These are phyloP conservation scores for Acrossocheilus wenchowensis DNA, from an alignment of 2,797 vertebrate genomes.

Conservation along the genomic window DNA sequence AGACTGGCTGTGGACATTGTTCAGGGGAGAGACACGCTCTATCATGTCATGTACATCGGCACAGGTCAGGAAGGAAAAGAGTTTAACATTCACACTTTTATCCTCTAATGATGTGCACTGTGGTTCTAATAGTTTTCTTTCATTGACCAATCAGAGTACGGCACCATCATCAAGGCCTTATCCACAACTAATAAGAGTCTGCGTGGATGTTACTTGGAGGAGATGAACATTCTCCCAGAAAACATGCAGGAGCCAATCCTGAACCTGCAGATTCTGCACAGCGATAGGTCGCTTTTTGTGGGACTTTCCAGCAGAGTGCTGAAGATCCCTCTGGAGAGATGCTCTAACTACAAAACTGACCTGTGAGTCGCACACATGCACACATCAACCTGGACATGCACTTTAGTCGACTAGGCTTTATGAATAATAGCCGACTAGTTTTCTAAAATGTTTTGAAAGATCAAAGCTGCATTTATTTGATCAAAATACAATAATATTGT, in stretches of 20 bases:
- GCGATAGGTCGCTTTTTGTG: conserved; percentile 88
- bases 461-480: background rate
- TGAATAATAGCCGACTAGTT: background rate
- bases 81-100: background rate
- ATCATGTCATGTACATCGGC: conserved; percentile 93
- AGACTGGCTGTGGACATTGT: conserved; percentile 93
- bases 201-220: conserved; percentile 90
- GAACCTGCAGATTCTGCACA: conserved; percentile 89
- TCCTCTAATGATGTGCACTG: background rate
- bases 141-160: conserved; percentile 81
- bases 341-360: conserved; percentile 71
- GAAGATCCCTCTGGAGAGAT: conserved; percentile 88
- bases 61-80: conserved; percentile 79
- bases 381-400: background rate
- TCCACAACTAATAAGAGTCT: conserved; percentile 84
- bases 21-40: conserved; percentile 87
- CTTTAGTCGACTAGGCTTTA: background rate
- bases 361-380: conserved; percentile 63
- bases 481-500: background rate
- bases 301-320: conserved; percentile 87
- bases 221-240: conserved; percentile 89
- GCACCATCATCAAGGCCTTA: conserved; percentile 92
- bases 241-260: conserved; percentile 80
- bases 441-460: background rate
- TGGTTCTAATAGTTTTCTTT: conserved; percentile 8